Base-by-base conservation (phyloP, 2,888 invertebrate genomes). In the Dascillus cervinus region DNA sequence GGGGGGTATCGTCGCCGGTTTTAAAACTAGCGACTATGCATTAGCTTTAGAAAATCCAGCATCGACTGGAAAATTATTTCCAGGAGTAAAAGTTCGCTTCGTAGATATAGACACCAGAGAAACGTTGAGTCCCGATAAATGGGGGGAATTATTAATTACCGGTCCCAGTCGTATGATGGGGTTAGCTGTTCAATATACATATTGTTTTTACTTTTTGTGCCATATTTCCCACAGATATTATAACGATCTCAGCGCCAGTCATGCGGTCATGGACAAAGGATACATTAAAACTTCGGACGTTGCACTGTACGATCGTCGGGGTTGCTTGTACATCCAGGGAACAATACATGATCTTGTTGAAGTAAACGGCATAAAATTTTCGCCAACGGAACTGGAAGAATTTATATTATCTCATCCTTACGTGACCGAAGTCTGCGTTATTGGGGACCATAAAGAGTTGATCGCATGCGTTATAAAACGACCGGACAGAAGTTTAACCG, bases 271-370 rank as follows among this genome's bases (percentile, higher is more conserved):
- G 26, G 44, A 49, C 17, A 53, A 43, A 12, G 52, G 53, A 1
- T 60, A 43, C 29, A 53, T 56, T 26, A 56, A 46, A 49, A 60
- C 61, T 2, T 59, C 58, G 1, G 61, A 61, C 27, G 28, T 57
- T 3, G 58, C 52, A 1, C 49, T 47, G 32, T 52, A 46, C 26
- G 60, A 60, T 32, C 32, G 42, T 8, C 49, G 53, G 3, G 56
- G 56, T 2, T 59, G 52, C 47, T 21, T 61, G 9, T 60, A 52
- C 29, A 34, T 60, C 3, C 44, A 48, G 11, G 58, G 60, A 2
- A 40, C 56, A 21, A 38, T 53, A 2, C 49, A 49, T 4, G 58
- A 60, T 26, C 34, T 53, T 11, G 46, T 59, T 11, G 30, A 27
- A 4, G 34, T 40, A 1, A 33, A 47, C 5, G 44, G 36, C 5